Evolutionary conservation across 2,113 vertebrate species (phyloP).

Genomic region (Psittacara wagleri): DNA sequence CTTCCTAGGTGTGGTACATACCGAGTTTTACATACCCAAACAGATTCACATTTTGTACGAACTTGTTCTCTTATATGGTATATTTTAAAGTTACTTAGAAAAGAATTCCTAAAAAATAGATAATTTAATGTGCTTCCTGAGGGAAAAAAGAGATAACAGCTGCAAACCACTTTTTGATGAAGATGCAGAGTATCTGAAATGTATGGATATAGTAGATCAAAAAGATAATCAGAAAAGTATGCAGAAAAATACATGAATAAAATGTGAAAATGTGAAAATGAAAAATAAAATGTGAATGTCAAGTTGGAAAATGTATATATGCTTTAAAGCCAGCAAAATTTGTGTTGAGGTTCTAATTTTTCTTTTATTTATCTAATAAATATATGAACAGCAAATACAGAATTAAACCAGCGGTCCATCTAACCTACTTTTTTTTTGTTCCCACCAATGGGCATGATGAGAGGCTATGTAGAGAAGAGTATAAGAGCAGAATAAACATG

Average conservation of each 20-base stretch:
- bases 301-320: neutral
- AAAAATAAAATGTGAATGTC: neutral
- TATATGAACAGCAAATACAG: rapidly evolving
- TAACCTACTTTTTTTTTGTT: neutral
- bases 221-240: neutral
- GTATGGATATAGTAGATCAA: neutral
- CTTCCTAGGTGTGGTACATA: neutral
- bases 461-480: neutral
- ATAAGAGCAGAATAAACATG: neutral
- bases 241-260: neutral
- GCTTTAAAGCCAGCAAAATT: neutral
- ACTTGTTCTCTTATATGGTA: neutral
- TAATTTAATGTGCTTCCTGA: neutral
- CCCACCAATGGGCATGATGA: neutral
- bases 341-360: neutral
- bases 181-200: neutral
- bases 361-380: neutral
- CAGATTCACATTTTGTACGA: neutral
- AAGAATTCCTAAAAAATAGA: neutral
- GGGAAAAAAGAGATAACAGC: neutral
- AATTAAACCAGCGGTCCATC: neutral
- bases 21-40: neutral
- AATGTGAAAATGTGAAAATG: too few relatives aligned
- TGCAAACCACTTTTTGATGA: neutral
- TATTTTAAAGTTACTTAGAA: neutral